Conservation (phyloP, 2,888 invertebrate genomes). For the Dioctria rufipes region DNA sequence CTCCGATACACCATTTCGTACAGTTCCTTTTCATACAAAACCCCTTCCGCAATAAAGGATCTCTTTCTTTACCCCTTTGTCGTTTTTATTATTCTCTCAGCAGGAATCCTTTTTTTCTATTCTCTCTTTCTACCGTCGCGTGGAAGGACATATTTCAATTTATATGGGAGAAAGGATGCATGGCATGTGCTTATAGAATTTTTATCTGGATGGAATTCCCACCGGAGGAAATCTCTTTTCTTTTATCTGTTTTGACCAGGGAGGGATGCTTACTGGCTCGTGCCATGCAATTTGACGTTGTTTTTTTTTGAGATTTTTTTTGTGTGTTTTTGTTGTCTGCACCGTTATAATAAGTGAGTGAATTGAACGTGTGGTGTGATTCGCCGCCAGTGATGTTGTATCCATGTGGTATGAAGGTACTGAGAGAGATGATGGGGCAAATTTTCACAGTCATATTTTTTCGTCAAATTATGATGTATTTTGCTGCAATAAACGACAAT, state of each 20-base stretch:
- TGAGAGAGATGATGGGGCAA: background rate
- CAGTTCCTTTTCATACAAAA: no score
- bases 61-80: no score
- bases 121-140: no score
- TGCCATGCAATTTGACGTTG: background rate
- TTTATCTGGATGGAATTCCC: background rate
- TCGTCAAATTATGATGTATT: constrained; percentile 7
- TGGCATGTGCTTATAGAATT: no score
- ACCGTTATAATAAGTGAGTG: no score
- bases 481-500: constrained; percentile 29
- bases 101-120: no score
- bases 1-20: background rate
- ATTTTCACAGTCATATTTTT: background rate
- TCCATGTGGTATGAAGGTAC: background rate
- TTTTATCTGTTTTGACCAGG: background rate
- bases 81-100: no score
- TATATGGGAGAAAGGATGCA: no score
- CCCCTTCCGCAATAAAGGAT: no score
- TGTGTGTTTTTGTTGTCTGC: background rate
- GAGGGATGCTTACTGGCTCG: constrained; percentile 3
- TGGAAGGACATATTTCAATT: no score
- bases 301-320: background rate
- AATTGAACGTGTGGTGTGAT: no score
- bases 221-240: background rate
- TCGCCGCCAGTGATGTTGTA: background rate